Conservation (phyloP, 2,888 invertebrate genomes). For the Phaedon cochleariae region DNA sequence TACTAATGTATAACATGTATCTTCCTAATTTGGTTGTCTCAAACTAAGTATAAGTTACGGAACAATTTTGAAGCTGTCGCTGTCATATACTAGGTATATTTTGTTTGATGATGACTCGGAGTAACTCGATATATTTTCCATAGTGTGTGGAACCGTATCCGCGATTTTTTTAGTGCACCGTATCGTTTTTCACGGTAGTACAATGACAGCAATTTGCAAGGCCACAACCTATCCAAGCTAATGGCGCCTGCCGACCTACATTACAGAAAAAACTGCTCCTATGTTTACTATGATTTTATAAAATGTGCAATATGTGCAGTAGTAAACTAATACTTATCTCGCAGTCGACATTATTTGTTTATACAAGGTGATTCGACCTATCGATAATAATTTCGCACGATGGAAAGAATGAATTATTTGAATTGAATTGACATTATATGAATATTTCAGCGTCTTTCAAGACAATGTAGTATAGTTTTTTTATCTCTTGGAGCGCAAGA, state of each 20-base stretch:
- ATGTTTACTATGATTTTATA: conserved; percentile 31
- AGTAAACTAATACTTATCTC: conserved; percentile 25
- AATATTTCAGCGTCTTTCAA: too few species aligned
- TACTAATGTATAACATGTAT: too few species aligned
- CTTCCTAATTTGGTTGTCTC: too few species aligned
- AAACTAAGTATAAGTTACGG: too few species aligned
- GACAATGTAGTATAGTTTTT: too few species aligned
- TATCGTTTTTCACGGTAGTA: conserved; percentile 42
- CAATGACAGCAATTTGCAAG: conserved; percentile 44
- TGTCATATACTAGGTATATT: too few species aligned
- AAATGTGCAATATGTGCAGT: conserved; percentile 21
- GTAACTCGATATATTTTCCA: background rate
- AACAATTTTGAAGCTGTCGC: too few species aligned
- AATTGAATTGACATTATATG: too few species aligned
- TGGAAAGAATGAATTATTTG: too few species aligned
- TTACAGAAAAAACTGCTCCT: conserved; percentile 38
- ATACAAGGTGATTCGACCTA: background rate
- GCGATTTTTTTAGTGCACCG: conserved; percentile 1
- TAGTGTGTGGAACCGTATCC: background rate
- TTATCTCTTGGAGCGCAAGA: too few species aligned
- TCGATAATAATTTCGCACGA: too few species aligned
- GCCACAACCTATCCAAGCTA: conserved; percentile 48
- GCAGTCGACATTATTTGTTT: background rate
- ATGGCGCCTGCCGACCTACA: conserved; percentile 51
- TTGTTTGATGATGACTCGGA: background rate